Conservation (phyloP, 2,113 vertebrate genomes). For the Apeltes quadracus region DNA sequence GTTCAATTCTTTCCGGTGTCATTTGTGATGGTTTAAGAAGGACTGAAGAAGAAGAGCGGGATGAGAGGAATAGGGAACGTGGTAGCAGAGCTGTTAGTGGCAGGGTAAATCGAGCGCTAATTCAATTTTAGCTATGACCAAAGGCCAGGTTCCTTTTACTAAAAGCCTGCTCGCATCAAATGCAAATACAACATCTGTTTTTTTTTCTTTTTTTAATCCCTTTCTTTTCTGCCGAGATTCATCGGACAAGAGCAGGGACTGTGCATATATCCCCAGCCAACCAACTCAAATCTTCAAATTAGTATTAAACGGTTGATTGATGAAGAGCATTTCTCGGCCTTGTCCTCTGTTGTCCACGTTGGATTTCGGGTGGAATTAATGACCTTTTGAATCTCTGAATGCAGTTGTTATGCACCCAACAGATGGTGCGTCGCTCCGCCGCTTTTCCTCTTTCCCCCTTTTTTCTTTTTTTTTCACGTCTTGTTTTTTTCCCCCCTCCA, state of each 20-base stretch:
- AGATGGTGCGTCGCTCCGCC: slow-evolving; percentile 67
- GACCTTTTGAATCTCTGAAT: slow-evolving; percentile 55
- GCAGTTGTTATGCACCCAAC: slow-evolving; percentile 60
- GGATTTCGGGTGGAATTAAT: slow-evolving; percentile 33
- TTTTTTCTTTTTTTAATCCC: slow-evolving; percentile 14
- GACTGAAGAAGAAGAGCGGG: slow-evolving; percentile 8
- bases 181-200: slow-evolving; percentile 46
- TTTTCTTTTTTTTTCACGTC: neutral
- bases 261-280: neutral
- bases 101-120: slow-evolving; percentile 63
- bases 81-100: slow-evolving; percentile 43
- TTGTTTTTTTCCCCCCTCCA: slow-evolving; percentile 36
- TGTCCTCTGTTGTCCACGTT: neutral
- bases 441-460: slow-evolving; percentile 39
- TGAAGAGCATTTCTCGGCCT: slow-evolving; percentile 21
- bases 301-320: slow-evolving; percentile 37
- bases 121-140: slow-evolving; percentile 58
- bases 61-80: slow-evolving; percentile 15
- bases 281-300: slow-evolving; percentile 22
- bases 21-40: slow-evolving; percentile 44
- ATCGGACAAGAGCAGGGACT: slow-evolving; percentile 20
- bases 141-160: slow-evolving; percentile 44
- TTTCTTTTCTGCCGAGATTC: slow-evolving; percentile 16
- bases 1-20: slow-evolving; percentile 64
- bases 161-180: slow-evolving; percentile 51